phyloP scores from a whole-genome alignment of 2,888 invertebrate species.

The Acanthococcus lagerstroemiae region DNA sequence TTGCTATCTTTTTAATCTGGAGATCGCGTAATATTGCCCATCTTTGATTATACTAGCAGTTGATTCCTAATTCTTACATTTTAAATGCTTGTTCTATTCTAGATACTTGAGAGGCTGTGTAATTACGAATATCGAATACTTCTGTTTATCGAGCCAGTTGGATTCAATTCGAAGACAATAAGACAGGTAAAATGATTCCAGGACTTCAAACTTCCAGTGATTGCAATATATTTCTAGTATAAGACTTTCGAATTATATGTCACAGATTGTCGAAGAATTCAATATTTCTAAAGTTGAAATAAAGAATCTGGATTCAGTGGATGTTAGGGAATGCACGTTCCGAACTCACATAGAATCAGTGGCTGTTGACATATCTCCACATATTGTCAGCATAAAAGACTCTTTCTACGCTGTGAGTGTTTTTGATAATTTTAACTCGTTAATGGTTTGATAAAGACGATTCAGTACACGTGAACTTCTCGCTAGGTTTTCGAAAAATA shows the following conservation, averaged over 20 bases:
- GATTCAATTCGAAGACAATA: slow-evolving; percentile 2
- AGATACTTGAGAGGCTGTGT: neutral
- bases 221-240: too few relatives aligned
- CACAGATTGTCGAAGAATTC: slow-evolving; percentile 7
- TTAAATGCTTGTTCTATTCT: neutral
- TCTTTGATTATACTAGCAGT: too few relatives aligned
- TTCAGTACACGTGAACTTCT: too few relatives aligned
- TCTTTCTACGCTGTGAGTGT: slow-evolving; percentile 12
- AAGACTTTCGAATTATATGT: too few relatives aligned
- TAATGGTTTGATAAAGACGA: too few relatives aligned
- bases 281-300: slow-evolving; percentile 10
- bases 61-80: too few relatives aligned
- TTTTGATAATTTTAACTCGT: too few relatives aligned
- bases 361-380: slow-evolving; percentile 5
- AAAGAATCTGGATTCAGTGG: neutral
- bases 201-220: neutral
- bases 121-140: neutral
- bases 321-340: slow-evolving; percentile 6
- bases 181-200: neutral
- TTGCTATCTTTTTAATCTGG: too few relatives aligned
- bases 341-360: slow-evolving; percentile 1
- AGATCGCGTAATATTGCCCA: too few relatives aligned
- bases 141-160: slow-evolving; percentile 8
- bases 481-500: slow-evolving; percentile 58
- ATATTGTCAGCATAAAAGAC: slow-evolving; percentile 20